phyloP scores from a whole-genome alignment of 2,113 vertebrate species.

The Calidris pugnax region DNA sequence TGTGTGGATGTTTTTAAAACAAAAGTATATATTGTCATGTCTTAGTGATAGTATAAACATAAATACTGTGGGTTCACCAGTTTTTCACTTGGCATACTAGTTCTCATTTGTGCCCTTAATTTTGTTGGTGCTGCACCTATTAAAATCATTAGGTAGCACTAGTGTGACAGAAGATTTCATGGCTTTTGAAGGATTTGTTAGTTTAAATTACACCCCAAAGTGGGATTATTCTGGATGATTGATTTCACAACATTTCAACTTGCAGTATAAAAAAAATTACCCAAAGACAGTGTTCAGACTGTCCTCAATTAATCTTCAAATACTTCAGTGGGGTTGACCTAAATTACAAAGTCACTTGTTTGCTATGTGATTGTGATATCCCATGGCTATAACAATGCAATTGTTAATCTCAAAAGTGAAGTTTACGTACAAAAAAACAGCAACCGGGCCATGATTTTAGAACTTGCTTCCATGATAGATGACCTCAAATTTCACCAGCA shows the following conservation, averaged over 20 bases:
- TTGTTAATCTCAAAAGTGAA: neutral
- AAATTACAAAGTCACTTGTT: neutral
- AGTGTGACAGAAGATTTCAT: neutral
- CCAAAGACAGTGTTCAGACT: slow-evolving; percentile 1
- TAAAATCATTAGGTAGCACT: neutral
- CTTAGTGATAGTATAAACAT: neutral
- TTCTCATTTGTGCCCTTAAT: neutral
- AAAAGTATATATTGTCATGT: neutral
- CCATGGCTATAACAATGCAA: neutral
- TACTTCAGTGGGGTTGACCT: neutral
- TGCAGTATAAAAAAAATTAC: neutral
- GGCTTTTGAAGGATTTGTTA: neutral
- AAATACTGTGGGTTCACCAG: neutral
- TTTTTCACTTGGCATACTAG: neutral
- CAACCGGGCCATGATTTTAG: neutral
- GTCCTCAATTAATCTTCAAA: slow-evolving; percentile 43
- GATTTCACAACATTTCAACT: neutral
- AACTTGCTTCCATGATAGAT: neutral
- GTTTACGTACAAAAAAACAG: neutral
- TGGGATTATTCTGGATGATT: neutral
- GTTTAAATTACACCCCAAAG: neutral
- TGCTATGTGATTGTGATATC: neutral
- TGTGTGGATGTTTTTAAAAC: neutral
- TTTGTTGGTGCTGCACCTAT: neutral
- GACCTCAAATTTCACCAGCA: neutral